These are phyloP conservation scores for Meda fulgida DNA, from an alignment of 2,797 vertebrate species.

Conservation along the genomic window DNA sequence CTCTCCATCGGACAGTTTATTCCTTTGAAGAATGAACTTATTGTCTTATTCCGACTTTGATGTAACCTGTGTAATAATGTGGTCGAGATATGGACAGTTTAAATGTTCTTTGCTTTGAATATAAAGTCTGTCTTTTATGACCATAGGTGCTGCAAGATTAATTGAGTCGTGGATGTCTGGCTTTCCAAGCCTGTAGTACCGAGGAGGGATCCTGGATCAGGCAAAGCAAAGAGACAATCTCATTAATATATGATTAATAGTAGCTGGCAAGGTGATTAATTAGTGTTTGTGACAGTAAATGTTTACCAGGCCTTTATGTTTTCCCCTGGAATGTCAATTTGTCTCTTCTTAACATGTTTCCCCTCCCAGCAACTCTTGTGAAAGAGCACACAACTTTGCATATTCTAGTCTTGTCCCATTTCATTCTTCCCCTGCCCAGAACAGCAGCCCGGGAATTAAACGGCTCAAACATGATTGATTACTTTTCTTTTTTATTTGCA, in stretches of 20 bases:
- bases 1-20: conserved; percentile 2
- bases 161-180: conserved; percentile 77
- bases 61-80: conserved; percentile 74
- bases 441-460: conserved; percentile 79
- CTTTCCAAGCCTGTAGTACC: conserved; percentile 73
- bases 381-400: conserved; percentile 78
- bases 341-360: conserved; percentile 64
- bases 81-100: conserved; percentile 77
- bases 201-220: conserved; percentile 67
- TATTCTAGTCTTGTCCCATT: conserved; percentile 88
- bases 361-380: conserved; percentile 59
- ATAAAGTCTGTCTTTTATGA: conserved; percentile 72
- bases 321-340: conserved; percentile 77
- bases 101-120: conserved; percentile 79
- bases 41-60: conserved; percentile 31
- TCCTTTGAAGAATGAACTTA: neutral
- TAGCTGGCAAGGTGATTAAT: conserved; percentile 84
- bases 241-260: conserved; percentile 90
- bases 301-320: conserved; percentile 73
- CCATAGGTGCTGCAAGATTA: conserved; percentile 76
- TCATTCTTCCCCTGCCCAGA: conserved; percentile 83
- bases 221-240: conserved; percentile 84
- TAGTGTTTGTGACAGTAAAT: conserved; percentile 87
- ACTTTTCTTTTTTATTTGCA: conserved; percentile 88
- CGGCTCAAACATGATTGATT: conserved; percentile 88